A percentile compares a stretch with the other conserved stretches of the same genome.
These are phyloP conservation scores for Dioctria linearis DNA, from an alignment of 2,888 invertebrate species.

Conservation along the genomic window DNA sequence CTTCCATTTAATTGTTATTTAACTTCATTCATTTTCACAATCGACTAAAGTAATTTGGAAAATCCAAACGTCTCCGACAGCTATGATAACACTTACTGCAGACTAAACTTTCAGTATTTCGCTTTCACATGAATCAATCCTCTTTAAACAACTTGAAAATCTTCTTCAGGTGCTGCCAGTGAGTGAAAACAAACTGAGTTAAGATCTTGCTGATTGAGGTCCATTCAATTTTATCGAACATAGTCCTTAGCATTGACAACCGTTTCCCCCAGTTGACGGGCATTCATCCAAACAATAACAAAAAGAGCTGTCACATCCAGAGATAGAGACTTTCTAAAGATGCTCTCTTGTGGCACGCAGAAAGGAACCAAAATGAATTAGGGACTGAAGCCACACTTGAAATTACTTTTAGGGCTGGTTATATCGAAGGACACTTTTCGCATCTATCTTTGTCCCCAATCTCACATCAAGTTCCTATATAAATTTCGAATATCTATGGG, in stretches of 20 bases:
- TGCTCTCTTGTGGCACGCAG: conserved; percentile 19
- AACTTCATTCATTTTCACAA: no score
- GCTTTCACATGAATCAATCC: not conserved
- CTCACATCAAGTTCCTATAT: not conserved
- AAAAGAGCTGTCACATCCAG: conserved; percentile 38
- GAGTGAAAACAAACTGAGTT: conserved; percentile 48
- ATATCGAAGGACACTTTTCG: conserved; percentile 21
- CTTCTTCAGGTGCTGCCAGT: conserved; percentile 38
- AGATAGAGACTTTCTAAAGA: conserved; percentile 25
- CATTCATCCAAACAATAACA: conserved; percentile 41
- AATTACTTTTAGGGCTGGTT: conserved; percentile 40
- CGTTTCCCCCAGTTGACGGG: conserved; percentile 21
- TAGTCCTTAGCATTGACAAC: conserved; percentile 19
- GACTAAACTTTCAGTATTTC: no score
- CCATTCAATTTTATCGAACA: conserved; percentile 43
- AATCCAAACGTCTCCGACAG: no score
- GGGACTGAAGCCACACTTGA: conserved; percentile 37
- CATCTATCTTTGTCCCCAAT: not conserved
- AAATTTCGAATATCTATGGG: conserved; percentile 2
- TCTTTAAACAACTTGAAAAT: conserved; percentile 37
- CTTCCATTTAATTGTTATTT: no score
- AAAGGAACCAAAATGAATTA: conserved; percentile 20
- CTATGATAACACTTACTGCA: no score
- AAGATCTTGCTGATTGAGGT: conserved; percentile 36
- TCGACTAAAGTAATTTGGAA: no score